phyloP scores from a whole-genome alignment of 1,140 invertebrate genomes.

The Holcopasites calliopsidis region DNA sequence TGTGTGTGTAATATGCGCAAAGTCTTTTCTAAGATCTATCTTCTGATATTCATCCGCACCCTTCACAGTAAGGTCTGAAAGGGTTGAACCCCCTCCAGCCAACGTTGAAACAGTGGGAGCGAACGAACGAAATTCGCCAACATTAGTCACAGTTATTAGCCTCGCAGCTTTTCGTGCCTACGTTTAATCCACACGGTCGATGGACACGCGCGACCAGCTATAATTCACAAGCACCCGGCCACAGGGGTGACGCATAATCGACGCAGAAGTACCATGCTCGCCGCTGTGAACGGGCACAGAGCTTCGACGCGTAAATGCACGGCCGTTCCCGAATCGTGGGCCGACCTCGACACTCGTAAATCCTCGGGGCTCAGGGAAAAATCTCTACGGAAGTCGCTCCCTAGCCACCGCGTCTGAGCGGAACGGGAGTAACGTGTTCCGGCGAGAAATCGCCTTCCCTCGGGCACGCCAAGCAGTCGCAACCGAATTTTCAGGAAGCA shows the following conservation, averaged over 20 bases:
- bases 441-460: neutral
- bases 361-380: neutral
- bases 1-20: no score
- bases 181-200: conserved; percentile 19
- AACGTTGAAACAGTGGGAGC: neutral
- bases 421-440: neutral
- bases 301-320: conserved; percentile 9
- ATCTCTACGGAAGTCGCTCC: neutral
- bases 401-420: neutral
- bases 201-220: conserved; percentile 10
- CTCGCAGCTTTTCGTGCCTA: conserved; percentile 7
- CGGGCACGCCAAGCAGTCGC: neutral
- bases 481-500: conserved; percentile 16
- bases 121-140: neutral
- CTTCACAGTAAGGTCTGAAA: no score
- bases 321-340: neutral
- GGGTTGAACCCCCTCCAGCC: no score
- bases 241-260: conserved; percentile 7
- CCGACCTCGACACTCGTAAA: neutral
- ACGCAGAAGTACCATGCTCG: conserved; percentile 11
- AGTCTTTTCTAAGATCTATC: no score
- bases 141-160: conserved; percentile 24
- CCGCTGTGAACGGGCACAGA: conserved; percentile 2
- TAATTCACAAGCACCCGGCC: conserved; percentile 2
- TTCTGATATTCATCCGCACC: no score